Percentiles rank a stretch among this genome's conserved stretches.
These are phyloP conservation scores for Dendrolimus punctatus DNA, from an alignment of 1,140 invertebrate species.

Conservation along the genomic window DNA sequence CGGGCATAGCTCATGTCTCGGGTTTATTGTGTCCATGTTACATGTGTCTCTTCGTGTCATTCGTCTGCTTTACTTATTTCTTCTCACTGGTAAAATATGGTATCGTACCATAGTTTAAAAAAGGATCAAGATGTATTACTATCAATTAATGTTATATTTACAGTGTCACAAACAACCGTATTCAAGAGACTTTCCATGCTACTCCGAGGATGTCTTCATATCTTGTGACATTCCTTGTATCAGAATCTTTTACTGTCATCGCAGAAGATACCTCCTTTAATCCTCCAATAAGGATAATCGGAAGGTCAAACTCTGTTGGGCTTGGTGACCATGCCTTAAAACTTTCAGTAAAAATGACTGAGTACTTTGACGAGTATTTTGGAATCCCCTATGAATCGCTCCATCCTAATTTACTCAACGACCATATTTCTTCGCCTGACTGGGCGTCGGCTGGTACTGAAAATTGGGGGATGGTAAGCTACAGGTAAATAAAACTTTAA, in stretches of 20 bases:
- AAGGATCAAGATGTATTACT: background rate
- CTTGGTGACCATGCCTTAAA: conserved; percentile 71
- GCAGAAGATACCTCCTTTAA: conserved; percentile 37
- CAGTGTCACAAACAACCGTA: conserved; percentile 11
- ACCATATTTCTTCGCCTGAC: conserved; percentile 81
- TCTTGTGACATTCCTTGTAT: conserved; percentile 81
- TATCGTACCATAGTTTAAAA: background rate
- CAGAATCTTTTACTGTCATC: conserved; percentile 49
- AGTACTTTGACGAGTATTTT: conserved; percentile 58
- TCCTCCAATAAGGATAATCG: conserved; percentile 53
- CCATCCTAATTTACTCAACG: conserved; percentile 64
- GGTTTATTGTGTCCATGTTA: too few relatives aligned
- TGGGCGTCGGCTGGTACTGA: conserved; percentile 80
- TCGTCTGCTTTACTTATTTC: too few relatives aligned
- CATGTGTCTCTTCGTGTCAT: too few relatives aligned
- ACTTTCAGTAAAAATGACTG: conserved; percentile 52
- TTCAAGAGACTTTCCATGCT: conserved; percentile 31
- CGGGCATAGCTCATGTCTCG: too few relatives aligned
- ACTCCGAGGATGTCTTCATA: conserved; percentile 89
- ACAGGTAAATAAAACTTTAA: conserved; percentile 55
- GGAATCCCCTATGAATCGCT: conserved; percentile 45
- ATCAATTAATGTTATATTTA: conserved; percentile 2
- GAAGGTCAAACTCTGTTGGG: conserved; percentile 76
- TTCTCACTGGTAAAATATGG: too few relatives aligned
- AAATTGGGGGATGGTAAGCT: conserved; percentile 79